These are phyloP conservation scores for Hemicentrotus pulcherrimus DNA, from an alignment of 35 echinoderm and acorn worm species.

Conservation along the genomic window DNA sequence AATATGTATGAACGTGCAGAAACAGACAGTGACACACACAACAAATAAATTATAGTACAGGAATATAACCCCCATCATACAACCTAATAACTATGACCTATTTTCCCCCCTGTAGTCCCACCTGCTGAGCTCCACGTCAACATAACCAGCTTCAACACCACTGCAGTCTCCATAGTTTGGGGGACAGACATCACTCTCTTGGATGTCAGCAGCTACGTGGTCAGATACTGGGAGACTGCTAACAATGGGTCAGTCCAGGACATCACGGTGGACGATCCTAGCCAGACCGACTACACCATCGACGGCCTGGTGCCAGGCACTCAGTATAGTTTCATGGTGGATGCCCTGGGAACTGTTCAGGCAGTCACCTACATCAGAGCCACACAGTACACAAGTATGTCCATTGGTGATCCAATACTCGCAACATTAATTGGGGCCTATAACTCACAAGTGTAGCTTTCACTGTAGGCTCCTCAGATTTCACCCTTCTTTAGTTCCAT, in stretches of 20 bases:
- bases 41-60: too few relatives aligned
- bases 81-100: neutral
- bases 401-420: neutral
- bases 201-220: neutral
- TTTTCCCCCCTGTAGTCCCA: neutral
- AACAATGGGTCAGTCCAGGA: neutral
- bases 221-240: neutral
- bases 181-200: neutral
- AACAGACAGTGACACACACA: too few relatives aligned
- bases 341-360: neutral
- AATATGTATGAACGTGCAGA: too few relatives aligned
- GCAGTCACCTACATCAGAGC: neutral
- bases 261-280: neutral
- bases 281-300: neutral
- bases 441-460: too few relatives aligned
- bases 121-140: constrained; percentile 3
- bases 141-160: constrained; percentile 19
- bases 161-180: constrained; percentile 15
- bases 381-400: constrained; percentile 20
- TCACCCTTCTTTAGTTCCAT: too few relatives aligned
- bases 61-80: too few relatives aligned
- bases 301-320: neutral
- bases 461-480: too few relatives aligned
- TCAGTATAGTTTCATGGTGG: neutral
- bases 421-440: too few relatives aligned